These are phyloP conservation scores for Laothoe populi DNA, from an alignment of 2,888 invertebrate species.

Conservation along the genomic window DNA sequence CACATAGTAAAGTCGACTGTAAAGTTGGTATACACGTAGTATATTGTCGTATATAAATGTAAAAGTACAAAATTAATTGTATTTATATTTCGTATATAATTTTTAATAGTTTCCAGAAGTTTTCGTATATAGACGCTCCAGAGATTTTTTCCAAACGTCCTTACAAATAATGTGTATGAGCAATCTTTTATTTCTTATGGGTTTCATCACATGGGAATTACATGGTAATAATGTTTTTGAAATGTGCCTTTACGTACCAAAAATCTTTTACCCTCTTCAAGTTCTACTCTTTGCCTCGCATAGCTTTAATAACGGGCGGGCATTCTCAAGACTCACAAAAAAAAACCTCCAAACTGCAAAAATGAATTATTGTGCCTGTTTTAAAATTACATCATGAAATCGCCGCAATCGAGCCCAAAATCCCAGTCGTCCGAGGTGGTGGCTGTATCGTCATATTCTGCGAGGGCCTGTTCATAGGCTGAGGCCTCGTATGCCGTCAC, in stretches of 20 bases:
- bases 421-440: slow-evolving; percentile 87
- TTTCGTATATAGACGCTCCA: background rate
- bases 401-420: slow-evolving; percentile 89
- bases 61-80: slow-evolving; percentile 25
- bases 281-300: background rate
- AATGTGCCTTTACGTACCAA: slow-evolving; percentile 19
- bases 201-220: background rate
- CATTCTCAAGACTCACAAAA: background rate
- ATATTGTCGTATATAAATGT: slow-evolving; percentile 21
- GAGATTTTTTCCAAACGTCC: background rate
- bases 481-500: slow-evolving; percentile 86
- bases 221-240: background rate
- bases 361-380: background rate
- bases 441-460: slow-evolving; percentile 83
- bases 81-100: slow-evolving; percentile 15
- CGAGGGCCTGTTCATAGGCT: slow-evolving; percentile 85
- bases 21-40: slow-evolving; percentile 8
- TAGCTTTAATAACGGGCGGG: background rate
- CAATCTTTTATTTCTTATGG: background rate
- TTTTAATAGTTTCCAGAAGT: slow-evolving; percentile 10
- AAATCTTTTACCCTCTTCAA: background rate
- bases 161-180: background rate
- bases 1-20: slow-evolving; percentile 27
- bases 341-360: background rate
- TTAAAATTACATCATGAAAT: slow-evolving; percentile 86